Base-by-base conservation (phyloP, 2,113 vertebrate species). In the Platichthys stellatus region DNA sequence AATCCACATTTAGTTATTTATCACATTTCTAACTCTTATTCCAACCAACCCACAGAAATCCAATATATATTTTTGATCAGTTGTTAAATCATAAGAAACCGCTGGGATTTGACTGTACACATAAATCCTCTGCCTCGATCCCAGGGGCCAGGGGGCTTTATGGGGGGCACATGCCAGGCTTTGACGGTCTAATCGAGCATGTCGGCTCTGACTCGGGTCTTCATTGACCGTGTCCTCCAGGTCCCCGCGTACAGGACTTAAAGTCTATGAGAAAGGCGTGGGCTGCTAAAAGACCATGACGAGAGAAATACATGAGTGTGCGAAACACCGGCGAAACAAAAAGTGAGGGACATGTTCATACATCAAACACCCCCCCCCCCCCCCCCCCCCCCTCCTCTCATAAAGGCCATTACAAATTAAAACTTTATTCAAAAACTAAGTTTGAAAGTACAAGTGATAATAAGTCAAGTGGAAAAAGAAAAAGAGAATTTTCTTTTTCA, bases 101-200 rank as follows among this genome's bases (percentile, higher is more conserved):
- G 53, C 31, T 62, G 23, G 23, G 23, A 63, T 64, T 49, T 67
- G 61, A 72, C 51, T 63, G 26, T 71, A 72, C 35, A 49, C 80
- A 75, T 62, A 35, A 64, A 78, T 67, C 49, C 5, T 51, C 24
- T 51, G 62, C 56, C 53, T 78, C 71, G 77, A 86, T 85, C 78
- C 83, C 24, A 2, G 40, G 69, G 75, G 72, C 60, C 83, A 74
- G 7, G 12, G 51, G 69, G 61, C 68, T 86, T 92, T 82, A 88
- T 87, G 76, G 70, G 80, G 83, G 86, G 73, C 90, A 86, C 92
- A 92, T 90, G 90, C 88, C 83, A 82, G 4, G 59, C 86, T 86
- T 87, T 89, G 85, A 91, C 87, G 31, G 26, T 79, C 57, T 91
- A 92, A 92, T 92, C 86, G 56, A 72, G 73, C 91, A 90, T 92